phyloP scores from a whole-genome alignment of 2,888 invertebrate species.

The Ischnus inquisitorius region DNA sequence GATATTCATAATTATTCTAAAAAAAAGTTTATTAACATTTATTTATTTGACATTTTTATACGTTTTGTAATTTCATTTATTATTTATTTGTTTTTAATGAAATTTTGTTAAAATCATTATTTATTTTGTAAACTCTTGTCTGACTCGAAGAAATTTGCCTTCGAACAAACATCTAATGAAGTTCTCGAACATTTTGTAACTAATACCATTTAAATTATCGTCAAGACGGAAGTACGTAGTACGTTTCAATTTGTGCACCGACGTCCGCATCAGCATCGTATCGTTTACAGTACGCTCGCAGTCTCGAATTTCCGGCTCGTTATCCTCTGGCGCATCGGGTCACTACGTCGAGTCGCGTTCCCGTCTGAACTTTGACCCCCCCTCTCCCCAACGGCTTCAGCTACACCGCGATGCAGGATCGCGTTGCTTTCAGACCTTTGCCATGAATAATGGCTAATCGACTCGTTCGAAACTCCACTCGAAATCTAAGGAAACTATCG shows the following conservation, averaged over 20 bases:
- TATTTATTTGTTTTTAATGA: too few species aligned
- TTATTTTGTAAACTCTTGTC: too few species aligned
- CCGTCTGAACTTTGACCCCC: slow-evolving; percentile 59
- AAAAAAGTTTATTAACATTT: too few species aligned
- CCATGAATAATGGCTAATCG: slow-evolving; percentile 8
- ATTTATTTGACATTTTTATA: too few species aligned
- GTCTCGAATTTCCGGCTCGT: slow-evolving; percentile 65
- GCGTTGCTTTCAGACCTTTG: slow-evolving; percentile 48
- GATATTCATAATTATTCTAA: too few species aligned
- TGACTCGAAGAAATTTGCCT: too few species aligned
- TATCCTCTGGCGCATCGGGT: slow-evolving; percentile 60
- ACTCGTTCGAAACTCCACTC: not conserved
- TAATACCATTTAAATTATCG: too few species aligned
- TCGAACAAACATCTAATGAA: too few species aligned
- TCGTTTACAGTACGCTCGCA: slow-evolving; percentile 33
- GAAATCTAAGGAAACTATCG: slow-evolving; percentile 26
- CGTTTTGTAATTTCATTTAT: too few species aligned
- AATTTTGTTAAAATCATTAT: too few species aligned
- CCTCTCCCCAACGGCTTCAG: slow-evolving; percentile 37
- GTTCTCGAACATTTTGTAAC: too few species aligned
- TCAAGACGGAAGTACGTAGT: not conserved
- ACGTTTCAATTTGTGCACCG: slow-evolving; percentile 30
- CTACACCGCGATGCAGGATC: slow-evolving; percentile 33
- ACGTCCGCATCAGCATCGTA: slow-evolving; percentile 17
- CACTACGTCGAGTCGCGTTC: slow-evolving; percentile 59